These are phyloP conservation scores for Acleris literana DNA, from an alignment of 2,888 invertebrate species.

Conservation along the genomic window DNA sequence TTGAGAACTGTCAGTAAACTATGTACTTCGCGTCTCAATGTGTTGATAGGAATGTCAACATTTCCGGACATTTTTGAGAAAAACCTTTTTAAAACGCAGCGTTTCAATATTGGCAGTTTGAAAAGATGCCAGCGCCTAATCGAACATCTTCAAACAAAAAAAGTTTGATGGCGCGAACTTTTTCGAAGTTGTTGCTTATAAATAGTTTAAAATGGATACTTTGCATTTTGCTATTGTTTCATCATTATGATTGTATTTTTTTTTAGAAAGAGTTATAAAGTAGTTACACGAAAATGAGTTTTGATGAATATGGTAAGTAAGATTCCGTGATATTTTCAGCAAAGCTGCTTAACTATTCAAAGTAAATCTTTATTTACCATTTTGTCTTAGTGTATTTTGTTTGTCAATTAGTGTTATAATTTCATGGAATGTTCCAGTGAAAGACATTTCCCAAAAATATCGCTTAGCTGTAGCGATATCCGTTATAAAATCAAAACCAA, in stretches of 20 bases:
- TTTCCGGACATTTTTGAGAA: too few species aligned
- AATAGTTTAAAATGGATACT: background rate
- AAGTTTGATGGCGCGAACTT: conserved; percentile 15
- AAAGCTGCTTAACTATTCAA: background rate
- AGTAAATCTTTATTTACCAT: background rate
- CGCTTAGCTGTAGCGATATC: conserved; percentile 56
- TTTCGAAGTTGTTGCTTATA: background rate
- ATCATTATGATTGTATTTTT: conserved; percentile 18
- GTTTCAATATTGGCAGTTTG: conserved; percentile 14
- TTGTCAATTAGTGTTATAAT: background rate
- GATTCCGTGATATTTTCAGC: too few species aligned
- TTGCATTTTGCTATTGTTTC: conserved; percentile 1
- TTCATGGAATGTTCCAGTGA: conserved; percentile 48
- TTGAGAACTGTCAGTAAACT: too few species aligned
- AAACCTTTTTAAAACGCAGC: background rate
- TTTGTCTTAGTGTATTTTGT: background rate
- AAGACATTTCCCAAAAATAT: conserved; percentile 58
- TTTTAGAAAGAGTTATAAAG: conserved; percentile 3
- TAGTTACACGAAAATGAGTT: conserved; percentile 52
- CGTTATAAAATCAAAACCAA: conserved; percentile 58
- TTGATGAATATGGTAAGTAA: conserved; percentile 60
- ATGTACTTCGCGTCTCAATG: too few species aligned
- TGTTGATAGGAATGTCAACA: too few species aligned
- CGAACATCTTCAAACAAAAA: background rate
- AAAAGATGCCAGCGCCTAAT: background rate